Evolutionary conservation across 2,113 vertebrate species (phyloP).

Genomic region (Anguilla japonica): DNA sequence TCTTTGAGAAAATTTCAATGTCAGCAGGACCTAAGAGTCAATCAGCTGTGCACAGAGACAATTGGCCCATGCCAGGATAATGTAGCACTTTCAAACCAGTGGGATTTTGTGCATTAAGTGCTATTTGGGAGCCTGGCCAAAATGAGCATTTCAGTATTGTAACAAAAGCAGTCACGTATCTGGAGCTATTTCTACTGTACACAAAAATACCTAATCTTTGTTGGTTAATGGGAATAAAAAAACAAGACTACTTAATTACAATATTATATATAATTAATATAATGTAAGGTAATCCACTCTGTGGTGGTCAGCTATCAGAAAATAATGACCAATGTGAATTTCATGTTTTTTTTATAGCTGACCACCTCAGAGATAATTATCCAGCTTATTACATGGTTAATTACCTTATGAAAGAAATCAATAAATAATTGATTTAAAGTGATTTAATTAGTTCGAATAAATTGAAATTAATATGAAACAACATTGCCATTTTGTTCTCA

Average conservation of each 20-base stretch:
- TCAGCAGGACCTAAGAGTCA: neutral
- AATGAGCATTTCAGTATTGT: neutral
- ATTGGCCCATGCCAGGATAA: neutral
- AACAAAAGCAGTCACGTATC: neutral
- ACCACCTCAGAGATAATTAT: too few species aligned
- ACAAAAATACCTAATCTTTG: neutral
- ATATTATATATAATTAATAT: too few species aligned
- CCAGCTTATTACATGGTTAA: too few species aligned
- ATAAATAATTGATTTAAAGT: too few species aligned
- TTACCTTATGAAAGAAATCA: too few species aligned
- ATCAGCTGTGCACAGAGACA: neutral
- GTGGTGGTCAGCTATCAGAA: too few species aligned
- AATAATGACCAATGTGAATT: too few species aligned
- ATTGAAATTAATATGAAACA: too few species aligned
- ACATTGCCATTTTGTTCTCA: too few species aligned
- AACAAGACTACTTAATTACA: neutral
- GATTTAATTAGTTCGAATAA: too few species aligned
- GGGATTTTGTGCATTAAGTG: neutral
- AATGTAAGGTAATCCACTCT: too few species aligned
- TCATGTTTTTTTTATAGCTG: too few species aligned
- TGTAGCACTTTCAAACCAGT: neutral
- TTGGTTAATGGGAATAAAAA: neutral
- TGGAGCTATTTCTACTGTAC: neutral
- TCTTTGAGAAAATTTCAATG: neutral
- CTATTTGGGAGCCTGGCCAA: neutral